These are phyloP conservation scores for Prolemur simus DNA, from an alignment of 2,113 vertebrate species.

Conservation along the genomic window DNA sequence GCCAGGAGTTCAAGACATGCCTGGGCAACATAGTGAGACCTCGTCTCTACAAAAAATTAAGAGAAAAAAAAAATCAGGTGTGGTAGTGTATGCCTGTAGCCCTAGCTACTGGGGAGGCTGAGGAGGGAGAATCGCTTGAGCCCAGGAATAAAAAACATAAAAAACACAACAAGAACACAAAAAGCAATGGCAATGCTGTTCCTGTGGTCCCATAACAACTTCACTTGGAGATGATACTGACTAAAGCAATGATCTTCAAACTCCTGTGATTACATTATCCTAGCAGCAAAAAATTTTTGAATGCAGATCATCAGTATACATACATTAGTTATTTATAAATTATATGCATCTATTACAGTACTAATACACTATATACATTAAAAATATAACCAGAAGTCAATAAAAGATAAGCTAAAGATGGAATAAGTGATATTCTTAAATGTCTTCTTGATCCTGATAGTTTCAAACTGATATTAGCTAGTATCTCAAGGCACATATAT, in stretches of 20 bases:
- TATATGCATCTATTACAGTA: not conserved
- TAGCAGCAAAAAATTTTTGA: not conserved
- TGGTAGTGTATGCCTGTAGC: no score
- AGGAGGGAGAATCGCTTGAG: no score
- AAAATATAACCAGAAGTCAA: not conserved
- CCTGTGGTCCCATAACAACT: not conserved
- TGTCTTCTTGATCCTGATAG: not conserved
- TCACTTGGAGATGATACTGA: not conserved
- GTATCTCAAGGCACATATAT: not conserved
- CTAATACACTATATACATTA: not conserved
- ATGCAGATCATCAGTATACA: not conserved
- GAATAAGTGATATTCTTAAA: not conserved
- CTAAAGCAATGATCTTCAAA: not conserved
- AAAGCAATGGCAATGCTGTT: not conserved
- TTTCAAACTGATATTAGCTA: not conserved
- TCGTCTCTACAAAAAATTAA: no score
- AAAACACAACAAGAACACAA: not conserved
- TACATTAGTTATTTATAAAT: not conserved
- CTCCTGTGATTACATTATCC: not conserved
- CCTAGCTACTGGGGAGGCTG: no score
- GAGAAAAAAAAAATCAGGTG: no score
- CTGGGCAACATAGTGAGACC: no score
- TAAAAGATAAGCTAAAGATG: not conserved
- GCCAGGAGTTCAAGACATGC: no score
- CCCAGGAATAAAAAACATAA: no score